Evolutionary conservation across 2,113 vertebrate species (phyloP).

Genomic region (Sula dactylatra): DNA sequence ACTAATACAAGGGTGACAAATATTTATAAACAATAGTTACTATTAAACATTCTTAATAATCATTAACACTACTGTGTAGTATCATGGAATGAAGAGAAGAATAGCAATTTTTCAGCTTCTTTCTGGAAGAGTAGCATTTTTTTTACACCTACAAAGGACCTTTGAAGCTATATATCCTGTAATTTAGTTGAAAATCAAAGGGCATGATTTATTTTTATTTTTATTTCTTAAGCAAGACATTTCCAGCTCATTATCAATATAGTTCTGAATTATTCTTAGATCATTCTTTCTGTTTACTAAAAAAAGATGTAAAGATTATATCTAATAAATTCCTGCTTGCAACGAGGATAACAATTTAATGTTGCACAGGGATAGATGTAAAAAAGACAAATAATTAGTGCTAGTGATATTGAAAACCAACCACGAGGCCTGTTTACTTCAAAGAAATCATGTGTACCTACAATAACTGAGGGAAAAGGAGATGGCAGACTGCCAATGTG

Average conservation of each 20-base stretch:
- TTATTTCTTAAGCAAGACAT: neutral
- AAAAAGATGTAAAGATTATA: neutral
- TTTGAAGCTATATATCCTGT: neutral
- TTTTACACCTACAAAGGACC: neutral
- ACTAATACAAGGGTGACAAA: neutral
- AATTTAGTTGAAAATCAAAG: neutral
- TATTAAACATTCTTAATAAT: neutral
- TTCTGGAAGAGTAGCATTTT: neutral
- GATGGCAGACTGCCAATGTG: neutral
- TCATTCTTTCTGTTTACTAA: neutral
- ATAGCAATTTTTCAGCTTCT: neutral
- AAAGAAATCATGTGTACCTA: neutral
- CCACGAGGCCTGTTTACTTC: neutral
- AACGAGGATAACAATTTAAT: neutral
- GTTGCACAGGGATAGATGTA: neutral
- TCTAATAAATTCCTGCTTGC: neutral
- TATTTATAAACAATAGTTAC: neutral
- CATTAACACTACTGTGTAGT: neutral
- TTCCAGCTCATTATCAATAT: neutral
- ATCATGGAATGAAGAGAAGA: neutral
- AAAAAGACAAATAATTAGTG: conserved; percentile 23
- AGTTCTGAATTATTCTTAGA: neutral
- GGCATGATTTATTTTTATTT: neutral
- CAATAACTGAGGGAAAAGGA: neutral
- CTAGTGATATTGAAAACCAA: neutral